Evolutionary conservation across 1,140 invertebrate species (phyloP), one percentile per base, ranked within the genome.

Genomic region (Zaprionus davidi): DNA sequence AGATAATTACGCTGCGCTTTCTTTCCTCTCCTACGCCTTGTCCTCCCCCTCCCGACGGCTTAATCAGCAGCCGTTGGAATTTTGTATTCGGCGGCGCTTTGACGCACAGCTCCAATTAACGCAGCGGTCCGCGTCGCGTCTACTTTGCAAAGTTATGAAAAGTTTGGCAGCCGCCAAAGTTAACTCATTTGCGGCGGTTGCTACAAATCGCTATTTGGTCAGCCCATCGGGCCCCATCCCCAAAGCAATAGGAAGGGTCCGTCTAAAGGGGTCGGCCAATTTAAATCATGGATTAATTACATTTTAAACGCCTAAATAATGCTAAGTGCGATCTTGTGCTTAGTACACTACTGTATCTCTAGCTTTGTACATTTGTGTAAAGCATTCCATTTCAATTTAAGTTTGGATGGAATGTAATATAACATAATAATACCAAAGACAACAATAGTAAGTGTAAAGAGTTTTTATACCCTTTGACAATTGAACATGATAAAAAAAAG

Each of bases 121-220:
- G 77, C 66, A 66, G 78, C 64, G 58, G 49, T 57, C 53, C 44
- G 53, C 36, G 36, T 70, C 41, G 41, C 71, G 41, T 73, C 74
- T 36, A 68, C 75, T 76, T 78, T 71, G 57, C 22, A 64, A 84
- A 87, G 78, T 88, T 90, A 72, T 74, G 64, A 76, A 87, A 87
- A 84, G 75, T 88, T 87, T 75, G 72, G 57, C 82, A 76, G 71
- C 74, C 76, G 60, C 49, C 80, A 87, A 87, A 87, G 80, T 88
- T 88, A 87, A 88, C 84, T 82, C 87, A 87, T 84, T 88, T 88
- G 84, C 76, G 71, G 34, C 76, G 79, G 79, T 86, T 78, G 77
- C 82, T 51, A 78, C 74, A 77, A 81, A 78, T 85, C 71, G 69
- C 55, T 71, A 57, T 86, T 79, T 75, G 82, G 76, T 86, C 78